Percentiles rank a stretch among this genome's conserved stretches.
phyloP scores from a whole-genome alignment of 2,888 invertebrate genomes.

The Notodonta ziczac region DNA sequence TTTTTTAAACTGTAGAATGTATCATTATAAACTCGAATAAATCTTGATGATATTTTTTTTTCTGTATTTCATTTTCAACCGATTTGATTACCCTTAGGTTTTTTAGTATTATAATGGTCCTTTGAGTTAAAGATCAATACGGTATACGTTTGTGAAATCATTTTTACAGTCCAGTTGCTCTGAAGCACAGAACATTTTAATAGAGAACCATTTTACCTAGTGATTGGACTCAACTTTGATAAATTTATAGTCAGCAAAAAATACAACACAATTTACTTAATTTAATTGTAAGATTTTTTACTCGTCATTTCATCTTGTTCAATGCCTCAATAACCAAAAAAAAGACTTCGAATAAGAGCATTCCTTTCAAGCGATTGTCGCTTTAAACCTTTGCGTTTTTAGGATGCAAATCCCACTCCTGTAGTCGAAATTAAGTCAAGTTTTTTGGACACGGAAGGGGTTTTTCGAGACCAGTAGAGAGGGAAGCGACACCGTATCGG shows the following conservation, averaged over 20 bases:
- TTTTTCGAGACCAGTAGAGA: constrained; percentile 31
- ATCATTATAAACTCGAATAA: no score
- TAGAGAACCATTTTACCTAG: background rate
- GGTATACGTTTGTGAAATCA: no score
- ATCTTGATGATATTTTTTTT: no score
- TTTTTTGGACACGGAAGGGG: constrained; percentile 40
- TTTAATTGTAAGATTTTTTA: constrained; percentile 20
- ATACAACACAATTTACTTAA: constrained; percentile 12
- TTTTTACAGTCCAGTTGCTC: no score
- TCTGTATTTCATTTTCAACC: no score
- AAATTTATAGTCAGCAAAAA: constrained; percentile 9
- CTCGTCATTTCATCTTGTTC: constrained; percentile 32
- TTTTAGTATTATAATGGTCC: no score
- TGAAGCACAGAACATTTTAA: background rate
- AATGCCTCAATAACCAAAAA: constrained; percentile 15
- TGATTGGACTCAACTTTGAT: background rate
- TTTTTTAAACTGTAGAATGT: no score
- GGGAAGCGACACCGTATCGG: constrained; percentile 40
- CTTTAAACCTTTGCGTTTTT: background rate
- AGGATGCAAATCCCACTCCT: constrained; percentile 11
- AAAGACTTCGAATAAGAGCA: constrained; percentile 27
- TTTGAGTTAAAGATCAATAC: no score
- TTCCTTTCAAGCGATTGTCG: constrained; percentile 14
- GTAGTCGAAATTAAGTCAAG: constrained; percentile 50
- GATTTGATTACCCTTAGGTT: no score